A percentile compares a stretch with the other conserved stretches of the same genome.
Conservation (phyloP, 2,113 vertebrate species). For the Bos taurus region DNA sequence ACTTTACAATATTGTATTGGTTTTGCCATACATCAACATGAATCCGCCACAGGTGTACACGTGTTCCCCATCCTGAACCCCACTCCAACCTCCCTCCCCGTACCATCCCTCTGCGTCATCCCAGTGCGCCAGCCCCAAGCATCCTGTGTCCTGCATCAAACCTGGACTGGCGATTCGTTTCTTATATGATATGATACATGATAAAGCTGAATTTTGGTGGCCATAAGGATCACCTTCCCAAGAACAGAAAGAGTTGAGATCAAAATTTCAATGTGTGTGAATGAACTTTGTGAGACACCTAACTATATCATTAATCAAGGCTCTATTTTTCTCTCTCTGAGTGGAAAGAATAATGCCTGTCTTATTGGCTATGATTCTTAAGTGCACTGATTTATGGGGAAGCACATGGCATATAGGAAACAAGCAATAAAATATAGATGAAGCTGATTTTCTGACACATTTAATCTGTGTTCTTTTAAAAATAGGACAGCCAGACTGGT, state of each 20-base stretch:
- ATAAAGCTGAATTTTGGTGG: not conserved
- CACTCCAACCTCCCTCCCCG: no score
- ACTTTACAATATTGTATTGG: no score
- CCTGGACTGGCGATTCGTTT: no score
- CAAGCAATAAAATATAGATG: not conserved
- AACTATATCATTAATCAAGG: not conserved
- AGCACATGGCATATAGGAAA: not conserved
- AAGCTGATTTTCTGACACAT: not conserved
- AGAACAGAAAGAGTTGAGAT: not conserved
- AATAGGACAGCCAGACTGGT: not conserved
- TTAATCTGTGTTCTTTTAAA: not conserved
- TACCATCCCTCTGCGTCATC: no score
- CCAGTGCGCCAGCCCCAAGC: no score
- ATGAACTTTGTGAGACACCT: not conserved
- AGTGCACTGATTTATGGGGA: not conserved
- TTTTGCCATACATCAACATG: no score
- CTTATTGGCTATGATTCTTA: not conserved
- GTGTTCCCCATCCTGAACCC: no score
- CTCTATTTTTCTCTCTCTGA: not conserved
- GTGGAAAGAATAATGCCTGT: not conserved
- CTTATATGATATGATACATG: no score
- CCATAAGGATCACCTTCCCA: not conserved
- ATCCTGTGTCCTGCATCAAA: no score
- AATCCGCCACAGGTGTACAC: no score
- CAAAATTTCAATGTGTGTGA: not conserved